These are phyloP conservation scores for Drosophila subobscura DNA, from an alignment of 1,140 invertebrate genomes.

Conservation along the genomic window DNA sequence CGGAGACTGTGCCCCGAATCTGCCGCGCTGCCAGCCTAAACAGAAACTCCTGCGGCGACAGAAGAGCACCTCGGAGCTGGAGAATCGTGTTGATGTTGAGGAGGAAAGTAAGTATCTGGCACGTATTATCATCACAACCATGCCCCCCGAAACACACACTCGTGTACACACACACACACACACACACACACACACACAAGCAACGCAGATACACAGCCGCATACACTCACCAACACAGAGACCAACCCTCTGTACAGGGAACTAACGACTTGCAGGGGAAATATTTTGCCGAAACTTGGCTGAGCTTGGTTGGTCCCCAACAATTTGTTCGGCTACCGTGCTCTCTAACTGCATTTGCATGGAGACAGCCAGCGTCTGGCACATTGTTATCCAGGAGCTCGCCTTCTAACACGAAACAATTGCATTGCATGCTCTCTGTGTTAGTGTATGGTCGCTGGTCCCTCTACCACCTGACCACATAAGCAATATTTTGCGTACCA, in stretches of 20 bases:
- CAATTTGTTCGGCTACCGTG: slow-evolving; percentile 30
- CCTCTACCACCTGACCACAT: slow-evolving; percentile 9
- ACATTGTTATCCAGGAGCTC: slow-evolving; percentile 4
- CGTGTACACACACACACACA: slow-evolving; percentile 15
- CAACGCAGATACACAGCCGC: slow-evolving; percentile 1
- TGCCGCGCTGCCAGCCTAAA: slow-evolving; percentile 92
- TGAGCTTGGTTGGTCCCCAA: slow-evolving; percentile 11
- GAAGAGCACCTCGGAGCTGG: slow-evolving; percentile 92
- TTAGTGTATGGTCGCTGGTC: background rate
- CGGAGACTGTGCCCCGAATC: slow-evolving; percentile 93
- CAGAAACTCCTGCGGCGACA: slow-evolving; percentile 92
- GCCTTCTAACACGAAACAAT: slow-evolving; percentile 20
- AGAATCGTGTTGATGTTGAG: slow-evolving; percentile 87
- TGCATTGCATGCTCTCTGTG: slow-evolving; percentile 18
- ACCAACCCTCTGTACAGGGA: slow-evolving; percentile 21
- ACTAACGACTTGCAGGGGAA: slow-evolving; percentile 45
- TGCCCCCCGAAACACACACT: slow-evolving; percentile 5
- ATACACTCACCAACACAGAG: background rate
- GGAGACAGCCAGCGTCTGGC: slow-evolving; percentile 12
- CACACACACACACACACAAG: background rate
- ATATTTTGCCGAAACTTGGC: slow-evolving; percentile 20
- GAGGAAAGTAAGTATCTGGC: slow-evolving; percentile 88
- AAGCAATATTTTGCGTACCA: slow-evolving; percentile 20
- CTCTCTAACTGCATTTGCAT: slow-evolving; percentile 25
- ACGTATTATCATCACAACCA: slow-evolving; percentile 46